Base-by-base conservation (phyloP, 2,113 vertebrate genomes). In the Ptychochromis oligacanthus region DNA sequence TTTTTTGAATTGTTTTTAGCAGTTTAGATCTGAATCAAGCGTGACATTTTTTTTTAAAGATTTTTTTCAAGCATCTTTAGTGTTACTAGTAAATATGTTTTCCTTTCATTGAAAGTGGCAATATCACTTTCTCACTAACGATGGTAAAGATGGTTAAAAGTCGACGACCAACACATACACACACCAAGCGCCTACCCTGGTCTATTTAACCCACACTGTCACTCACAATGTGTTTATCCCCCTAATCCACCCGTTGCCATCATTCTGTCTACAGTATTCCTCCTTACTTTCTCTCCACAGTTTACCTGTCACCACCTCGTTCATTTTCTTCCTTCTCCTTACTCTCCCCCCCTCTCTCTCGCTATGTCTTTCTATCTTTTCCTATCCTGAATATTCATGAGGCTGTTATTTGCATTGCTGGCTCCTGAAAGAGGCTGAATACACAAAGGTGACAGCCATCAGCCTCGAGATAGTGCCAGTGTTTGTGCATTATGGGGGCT, bases 361-460 rank as follows among this genome's bases (percentile, higher is more conserved):
- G 43, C 64, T 67, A 11, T 3, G 2, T 67, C 64, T 24, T 52
- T 72, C 65, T 72, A 31, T 72, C 43, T 31, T 52, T 72, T 52
- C 31, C 46, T 54, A 17, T 34, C 82, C 85, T 94, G 92, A 88
- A 93, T 94, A 94, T 94, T 94, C 93, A 95, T 92, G 90, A 92
- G 85, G 82, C 75, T 90, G 92, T 91, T 91, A 92, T 94, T 93
- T 93, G 93, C 91, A 93, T 90, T 92, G 85, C 88, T 83, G 90
- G 86, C 92, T 92, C 83, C 89, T 92, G 90, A 92, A 92, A 90
- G 90, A 87, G 86, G 84, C 87, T 88, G 90, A 90, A 85, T 83
- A 91, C 89, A 94, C 91, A 94, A 91, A 93, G 91, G 92, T 91
- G 93, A 91, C 92, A 93, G 93, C 88, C 88, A 88, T 94, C 93